Conservation (phyloP, 1,140 invertebrate genomes). For the Periplaneta americana region DNA sequence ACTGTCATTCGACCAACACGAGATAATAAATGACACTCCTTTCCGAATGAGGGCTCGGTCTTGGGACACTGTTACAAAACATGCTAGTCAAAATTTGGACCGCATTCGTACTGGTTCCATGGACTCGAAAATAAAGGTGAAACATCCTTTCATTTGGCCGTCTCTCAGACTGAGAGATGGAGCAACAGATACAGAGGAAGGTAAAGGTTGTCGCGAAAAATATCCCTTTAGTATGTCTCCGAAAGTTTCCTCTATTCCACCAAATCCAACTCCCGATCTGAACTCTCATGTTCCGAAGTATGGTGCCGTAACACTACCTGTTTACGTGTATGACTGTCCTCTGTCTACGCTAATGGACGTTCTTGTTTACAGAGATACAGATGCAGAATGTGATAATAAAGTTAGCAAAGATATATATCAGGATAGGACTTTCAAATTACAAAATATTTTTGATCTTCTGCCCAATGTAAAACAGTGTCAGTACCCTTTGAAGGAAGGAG, state of each 20-base stretch:
- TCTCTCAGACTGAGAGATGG: not conserved
- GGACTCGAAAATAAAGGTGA: slow-evolving; percentile 12
- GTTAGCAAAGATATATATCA: slow-evolving; percentile 30
- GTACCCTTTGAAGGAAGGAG: not conserved
- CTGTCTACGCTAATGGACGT: slow-evolving; percentile 50
- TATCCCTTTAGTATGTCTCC: not conserved
- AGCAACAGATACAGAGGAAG: not conserved
- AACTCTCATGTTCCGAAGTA: slow-evolving; percentile 5
- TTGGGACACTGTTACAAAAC: slow-evolving; percentile 27
- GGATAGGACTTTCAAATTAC: slow-evolving; percentile 43
- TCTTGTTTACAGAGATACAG: slow-evolving; percentile 42
- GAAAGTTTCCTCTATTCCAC: not conserved
- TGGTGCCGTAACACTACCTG: slow-evolving; percentile 44
- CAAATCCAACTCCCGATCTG: not conserved
- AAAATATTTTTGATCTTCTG: slow-evolving; percentile 1
- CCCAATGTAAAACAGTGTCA: not conserved
- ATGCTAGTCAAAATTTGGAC: not conserved
- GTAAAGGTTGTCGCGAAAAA: not conserved
- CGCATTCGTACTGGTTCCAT: slow-evolving; percentile 16
- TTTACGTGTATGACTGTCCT: slow-evolving; percentile 67
- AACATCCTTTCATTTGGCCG: not conserved
- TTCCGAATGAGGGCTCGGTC: slow-evolving; percentile 27
- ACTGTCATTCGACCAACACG: not conserved
- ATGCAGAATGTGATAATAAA: not conserved
- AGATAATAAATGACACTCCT: slow-evolving; percentile 5